Percentiles rank a stretch among this genome's conserved stretches.
phyloP scores from a whole-genome alignment of 1,140 invertebrate species.

The Caenorhabditis tropicalis region DNA sequence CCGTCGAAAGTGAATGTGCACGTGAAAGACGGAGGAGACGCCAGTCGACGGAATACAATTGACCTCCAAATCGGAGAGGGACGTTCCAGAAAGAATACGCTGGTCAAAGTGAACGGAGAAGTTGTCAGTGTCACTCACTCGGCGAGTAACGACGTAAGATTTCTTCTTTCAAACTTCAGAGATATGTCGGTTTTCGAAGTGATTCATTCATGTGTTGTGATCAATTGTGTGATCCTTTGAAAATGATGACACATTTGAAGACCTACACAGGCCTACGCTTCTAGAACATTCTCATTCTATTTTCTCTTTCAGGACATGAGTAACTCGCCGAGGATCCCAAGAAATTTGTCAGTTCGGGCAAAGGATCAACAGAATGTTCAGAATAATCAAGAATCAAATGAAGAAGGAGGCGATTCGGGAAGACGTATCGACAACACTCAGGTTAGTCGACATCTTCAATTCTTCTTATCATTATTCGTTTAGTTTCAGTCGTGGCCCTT shows the following conservation, averaged over 20 bases:
- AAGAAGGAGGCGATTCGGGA: neutral
- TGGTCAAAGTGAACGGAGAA: slow-evolving; percentile 53
- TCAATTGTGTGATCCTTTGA: neutral
- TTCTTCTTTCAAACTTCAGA: neutral
- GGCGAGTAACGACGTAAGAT: slow-evolving; percentile 24
- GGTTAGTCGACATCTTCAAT: neutral
- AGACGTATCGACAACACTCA: slow-evolving; percentile 29
- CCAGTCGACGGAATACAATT: slow-evolving; percentile 46
- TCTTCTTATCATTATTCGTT: neutral
- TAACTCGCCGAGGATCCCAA: slow-evolving; percentile 19
- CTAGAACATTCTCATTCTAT: neutral
- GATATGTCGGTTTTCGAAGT: neutral
- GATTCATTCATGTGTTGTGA: neutral
- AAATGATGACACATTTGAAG: neutral
- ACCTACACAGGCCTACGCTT: neutral
- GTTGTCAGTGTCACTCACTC: slow-evolving; percentile 45
- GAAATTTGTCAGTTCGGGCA: slow-evolving; percentile 4
- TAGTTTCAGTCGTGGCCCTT: slow-evolving; percentile 30
- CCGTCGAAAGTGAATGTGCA: slow-evolving; percentile 37
- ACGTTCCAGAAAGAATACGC: slow-evolving; percentile 45
- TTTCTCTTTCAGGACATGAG: slow-evolving; percentile 35
- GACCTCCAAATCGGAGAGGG: slow-evolving; percentile 51
- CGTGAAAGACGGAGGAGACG: slow-evolving; percentile 20
- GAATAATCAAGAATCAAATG: slow-evolving; percentile 16
- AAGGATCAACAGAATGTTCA: slow-evolving; percentile 17